These are phyloP conservation scores for Eupeodes latifasciatus DNA, from an alignment of 2,888 invertebrate species.

Conservation along the genomic window DNA sequence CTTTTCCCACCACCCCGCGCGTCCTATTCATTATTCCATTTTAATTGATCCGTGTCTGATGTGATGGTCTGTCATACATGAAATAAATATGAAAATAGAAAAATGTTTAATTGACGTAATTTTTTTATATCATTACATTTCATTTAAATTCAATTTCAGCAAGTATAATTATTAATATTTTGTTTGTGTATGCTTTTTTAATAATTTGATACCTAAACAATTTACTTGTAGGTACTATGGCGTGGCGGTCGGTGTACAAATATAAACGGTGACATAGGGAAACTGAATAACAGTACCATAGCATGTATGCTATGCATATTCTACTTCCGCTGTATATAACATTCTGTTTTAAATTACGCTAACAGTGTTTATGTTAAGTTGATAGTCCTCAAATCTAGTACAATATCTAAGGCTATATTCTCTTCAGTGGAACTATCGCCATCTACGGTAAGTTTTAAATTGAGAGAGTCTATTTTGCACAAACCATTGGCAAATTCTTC, in stretches of 20 bases:
- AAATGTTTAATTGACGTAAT: slow-evolving; percentile 60
- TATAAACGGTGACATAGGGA: too few species aligned
- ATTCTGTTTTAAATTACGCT: neutral
- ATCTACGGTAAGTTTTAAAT: neutral
- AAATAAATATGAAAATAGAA: slow-evolving; percentile 62
- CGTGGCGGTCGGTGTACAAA: too few species aligned
- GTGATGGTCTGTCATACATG: slow-evolving; percentile 56
- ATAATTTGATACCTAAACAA: neutral
- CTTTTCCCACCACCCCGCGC: neutral
- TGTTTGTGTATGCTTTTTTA: neutral
- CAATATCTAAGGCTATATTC: neutral
- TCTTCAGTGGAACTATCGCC: neutral
- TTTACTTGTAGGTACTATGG: too few species aligned
- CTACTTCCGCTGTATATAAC: neutral
- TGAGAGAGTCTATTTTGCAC: neutral
- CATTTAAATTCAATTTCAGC: neutral
- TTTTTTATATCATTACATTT: slow-evolving; percentile 43
- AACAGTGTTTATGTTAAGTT: neutral
- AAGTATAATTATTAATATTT: neutral
- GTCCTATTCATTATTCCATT: neutral
- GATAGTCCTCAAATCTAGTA: neutral
- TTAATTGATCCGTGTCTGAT: slow-evolving; percentile 59
- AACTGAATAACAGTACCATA: too few species aligned
- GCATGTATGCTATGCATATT: neutral
- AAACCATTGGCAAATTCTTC: neutral